These are phyloP conservation scores for Pongo abelii DNA, from an alignment of 2,113 vertebrate species.

Conservation along the genomic window DNA sequence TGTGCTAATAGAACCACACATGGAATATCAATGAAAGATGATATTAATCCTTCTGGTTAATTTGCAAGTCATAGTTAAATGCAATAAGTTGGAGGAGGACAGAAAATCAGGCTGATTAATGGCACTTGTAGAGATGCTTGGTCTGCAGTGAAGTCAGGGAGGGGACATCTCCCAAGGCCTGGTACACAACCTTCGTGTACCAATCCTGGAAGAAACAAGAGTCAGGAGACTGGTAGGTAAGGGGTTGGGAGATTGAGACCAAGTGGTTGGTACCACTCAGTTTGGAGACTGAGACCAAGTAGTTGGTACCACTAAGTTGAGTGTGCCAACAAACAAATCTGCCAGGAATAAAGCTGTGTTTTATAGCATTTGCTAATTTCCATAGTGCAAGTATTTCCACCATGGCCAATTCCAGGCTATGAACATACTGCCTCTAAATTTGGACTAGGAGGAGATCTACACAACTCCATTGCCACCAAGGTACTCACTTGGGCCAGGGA, in stretches of 20 bases:
- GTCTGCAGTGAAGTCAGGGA: neutral
- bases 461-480: neutral
- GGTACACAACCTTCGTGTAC: neutral
- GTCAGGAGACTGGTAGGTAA: neutral
- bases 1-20: neutral
- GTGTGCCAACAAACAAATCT: neutral
- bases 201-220: neutral
- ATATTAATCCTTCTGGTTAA: conserved; percentile 67
- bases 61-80: conserved; percentile 65
- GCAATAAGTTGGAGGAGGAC: conserved; percentile 49
- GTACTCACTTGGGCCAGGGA: neutral
- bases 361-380: neutral
- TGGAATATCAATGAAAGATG: conserved; percentile 55
- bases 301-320: neutral
- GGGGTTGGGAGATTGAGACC: neutral
- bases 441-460: neutral
- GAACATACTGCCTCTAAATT: neutral
- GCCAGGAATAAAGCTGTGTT: neutral
- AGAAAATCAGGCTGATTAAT: conserved; percentile 44
- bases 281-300: neutral
- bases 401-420: neutral
- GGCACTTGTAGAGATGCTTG: conserved; percentile 21
- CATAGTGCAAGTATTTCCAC: neutral
- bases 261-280: neutral
- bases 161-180: neutral